Evolutionary conservation across 2,113 vertebrate species (phyloP).

Genomic region (Brevimyrus niger): DNA sequence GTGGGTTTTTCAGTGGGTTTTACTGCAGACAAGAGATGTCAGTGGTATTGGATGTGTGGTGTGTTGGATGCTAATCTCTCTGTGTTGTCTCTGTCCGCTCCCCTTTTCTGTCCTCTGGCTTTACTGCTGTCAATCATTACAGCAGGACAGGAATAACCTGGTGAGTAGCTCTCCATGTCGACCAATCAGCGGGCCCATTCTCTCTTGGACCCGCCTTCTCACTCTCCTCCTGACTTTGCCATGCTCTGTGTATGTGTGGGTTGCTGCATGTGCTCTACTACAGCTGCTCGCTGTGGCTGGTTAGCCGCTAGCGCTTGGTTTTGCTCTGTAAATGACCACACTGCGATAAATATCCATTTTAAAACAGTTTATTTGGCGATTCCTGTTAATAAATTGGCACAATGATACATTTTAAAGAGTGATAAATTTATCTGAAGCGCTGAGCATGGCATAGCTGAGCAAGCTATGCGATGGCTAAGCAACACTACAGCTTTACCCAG

Average conservation of each 20-base stretch:
- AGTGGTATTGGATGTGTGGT: background rate
- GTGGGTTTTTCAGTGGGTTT: too few species aligned
- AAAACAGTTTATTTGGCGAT: background rate
- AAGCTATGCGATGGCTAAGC: background rate
- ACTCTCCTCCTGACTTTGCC: background rate
- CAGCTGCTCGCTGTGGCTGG: background rate
- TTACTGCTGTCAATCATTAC: constrained; percentile 67
- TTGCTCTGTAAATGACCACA: background rate
- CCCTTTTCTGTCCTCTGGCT: constrained; percentile 52
- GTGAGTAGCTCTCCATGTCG: constrained; percentile 66
- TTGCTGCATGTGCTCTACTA: background rate
- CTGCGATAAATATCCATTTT: background rate
- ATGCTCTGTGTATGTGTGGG: background rate
- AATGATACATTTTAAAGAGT: background rate
- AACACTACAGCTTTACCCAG: background rate
- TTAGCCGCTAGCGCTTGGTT: background rate
- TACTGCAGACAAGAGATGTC: background rate
- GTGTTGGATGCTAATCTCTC: constrained; percentile 30
- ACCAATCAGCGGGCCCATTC: constrained; percentile 39
- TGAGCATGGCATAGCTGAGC: background rate
- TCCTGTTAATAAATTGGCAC: background rate
- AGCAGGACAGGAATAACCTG: constrained; percentile 98
- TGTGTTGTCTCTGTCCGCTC: constrained; percentile 54
- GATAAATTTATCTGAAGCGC: background rate
- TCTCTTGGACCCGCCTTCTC: constrained; percentile 20